phyloP scores from a whole-genome alignment of 2,888 invertebrate species.

The Cephus pulcher region DNA sequence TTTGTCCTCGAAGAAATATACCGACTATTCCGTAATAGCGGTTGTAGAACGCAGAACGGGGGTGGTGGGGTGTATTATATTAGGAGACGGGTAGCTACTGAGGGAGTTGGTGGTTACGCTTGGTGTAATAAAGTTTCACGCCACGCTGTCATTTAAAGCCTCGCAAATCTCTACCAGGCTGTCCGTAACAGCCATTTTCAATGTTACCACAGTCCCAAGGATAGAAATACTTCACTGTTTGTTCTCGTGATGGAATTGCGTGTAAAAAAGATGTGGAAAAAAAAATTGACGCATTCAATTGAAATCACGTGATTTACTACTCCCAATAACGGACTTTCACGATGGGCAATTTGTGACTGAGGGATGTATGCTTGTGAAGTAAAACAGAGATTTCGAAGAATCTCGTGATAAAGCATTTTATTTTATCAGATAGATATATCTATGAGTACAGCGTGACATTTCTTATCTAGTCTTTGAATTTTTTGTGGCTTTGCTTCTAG shows the following conservation, averaged over 20 bases:
- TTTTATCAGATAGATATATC: background rate
- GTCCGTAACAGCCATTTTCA: conserved; percentile 19
- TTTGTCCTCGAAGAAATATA: conserved; percentile 33
- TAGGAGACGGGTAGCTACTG: too few relatives aligned
- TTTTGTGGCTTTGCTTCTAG: too few relatives aligned
- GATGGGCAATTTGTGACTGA: too few relatives aligned
- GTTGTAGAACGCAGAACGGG: conserved; percentile 4
- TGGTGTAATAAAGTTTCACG: conserved; percentile 39
- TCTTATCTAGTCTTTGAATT: too few relatives aligned
- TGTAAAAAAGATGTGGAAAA: background rate
- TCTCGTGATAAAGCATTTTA: background rate
- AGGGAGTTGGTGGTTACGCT: conserved; percentile 20
- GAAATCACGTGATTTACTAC: too few relatives aligned
- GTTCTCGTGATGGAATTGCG: background rate
- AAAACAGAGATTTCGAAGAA: too few relatives aligned
- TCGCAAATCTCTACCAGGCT: conserved; percentile 41
- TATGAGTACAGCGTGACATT: background rate
- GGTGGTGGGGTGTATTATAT: conserved; percentile 5
- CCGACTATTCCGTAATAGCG: conserved; percentile 26
- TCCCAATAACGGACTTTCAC: too few relatives aligned
- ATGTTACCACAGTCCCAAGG: background rate
- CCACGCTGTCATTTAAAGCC: conserved; percentile 45
- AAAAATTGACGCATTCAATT: too few relatives aligned
- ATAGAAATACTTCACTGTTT: background rate
- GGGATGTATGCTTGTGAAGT: too few relatives aligned